Base-by-base conservation (phyloP, 2,797 vertebrate species). In the Rallus crepitans region DNA sequence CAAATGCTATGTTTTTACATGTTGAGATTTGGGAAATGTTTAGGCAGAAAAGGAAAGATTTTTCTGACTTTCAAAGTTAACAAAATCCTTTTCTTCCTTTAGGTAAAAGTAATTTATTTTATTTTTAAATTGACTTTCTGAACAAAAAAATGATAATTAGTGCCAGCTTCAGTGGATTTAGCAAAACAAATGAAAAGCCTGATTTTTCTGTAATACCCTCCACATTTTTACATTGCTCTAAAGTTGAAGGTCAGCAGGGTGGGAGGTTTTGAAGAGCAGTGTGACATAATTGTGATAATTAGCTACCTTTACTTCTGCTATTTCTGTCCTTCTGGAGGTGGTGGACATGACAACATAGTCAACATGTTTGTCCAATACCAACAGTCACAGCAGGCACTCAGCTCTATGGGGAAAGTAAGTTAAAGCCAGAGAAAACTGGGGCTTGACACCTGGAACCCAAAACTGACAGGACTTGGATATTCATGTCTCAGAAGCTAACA, bases 11-110 rank as follows among this genome's bases (percentile, higher is more conserved):
- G 72, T 65, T 92, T 85, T 87, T 75, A 75, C 55, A 80, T 73
- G 70, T 92, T 82, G 78, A 94, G 82, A 91, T 93, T 87, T 64
- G 78, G 84, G 83, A 96, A 95, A 91, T 80, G n/a, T 66, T 92
- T 77, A 89, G 81, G 55, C 35, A 72, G 72, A 82, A 77, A 91
- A 76, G 21, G 33, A 93, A 92, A n/a, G 42, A 64, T 15, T 89
- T 95, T 92, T 92, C 25, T 73, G 64, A 55, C 21, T 73, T 83
- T 69, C 31, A 82, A 92, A 94, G 68, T 56, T 79, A 70, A 87
- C 15, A 93, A 72, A 87, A 89, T 24, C 4, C 9, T 10, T 31
- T 3, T 79, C 90, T 78, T 92, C 28, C 59, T 76, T 87, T 60
- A 87, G 52, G 68, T 72, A 84, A 95, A 90, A 48, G 1, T 19